Percentiles rank a stretch among this genome's conserved stretches.
These are phyloP conservation scores for Crioceris asparagi DNA, from an alignment of 2,888 invertebrate species.

Conservation along the genomic window DNA sequence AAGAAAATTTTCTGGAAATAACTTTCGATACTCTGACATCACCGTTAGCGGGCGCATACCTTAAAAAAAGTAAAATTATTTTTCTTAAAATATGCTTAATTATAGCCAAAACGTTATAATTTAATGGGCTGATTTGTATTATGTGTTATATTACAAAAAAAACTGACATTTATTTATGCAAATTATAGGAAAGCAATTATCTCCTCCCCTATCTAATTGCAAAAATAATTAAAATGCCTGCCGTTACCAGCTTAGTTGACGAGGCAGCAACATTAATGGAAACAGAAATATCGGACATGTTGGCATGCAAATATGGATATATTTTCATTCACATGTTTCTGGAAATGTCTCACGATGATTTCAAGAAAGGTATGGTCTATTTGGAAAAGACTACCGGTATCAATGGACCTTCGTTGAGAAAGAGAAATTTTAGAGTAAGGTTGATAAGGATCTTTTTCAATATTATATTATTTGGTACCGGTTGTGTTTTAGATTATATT, in stretches of 20 bases:
- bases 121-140: too few relatives aligned
- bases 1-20: too few relatives aligned
- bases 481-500: conserved; percentile 42
- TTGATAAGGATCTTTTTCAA: too few relatives aligned
- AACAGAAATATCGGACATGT: conserved; percentile 48
- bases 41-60: too few relatives aligned
- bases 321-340: conserved; percentile 62
- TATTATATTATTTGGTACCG: conserved; percentile 5
- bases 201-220: conserved; percentile 55
- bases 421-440: conserved; percentile 48
- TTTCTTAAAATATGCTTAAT: too few relatives aligned
- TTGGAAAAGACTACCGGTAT: conserved; percentile 50
- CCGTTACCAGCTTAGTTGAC: conserved; percentile 50
- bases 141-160: too few relatives aligned
- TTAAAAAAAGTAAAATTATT: too few relatives aligned
- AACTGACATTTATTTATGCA: too few relatives aligned
- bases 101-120: too few relatives aligned
- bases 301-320: conserved; percentile 55
- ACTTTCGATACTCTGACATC: too few relatives aligned
- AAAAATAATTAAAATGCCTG: conserved; percentile 45
- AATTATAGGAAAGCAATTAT: conserved; percentile 60
- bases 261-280: conserved; percentile 51
- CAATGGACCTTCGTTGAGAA: conserved; percentile 48
- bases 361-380: conserved; percentile 50
- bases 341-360: conserved; percentile 41